These are phyloP conservation scores for Drosophila greeni DNA, from an alignment of 2,888 invertebrate genomes.

Conservation along the genomic window DNA sequence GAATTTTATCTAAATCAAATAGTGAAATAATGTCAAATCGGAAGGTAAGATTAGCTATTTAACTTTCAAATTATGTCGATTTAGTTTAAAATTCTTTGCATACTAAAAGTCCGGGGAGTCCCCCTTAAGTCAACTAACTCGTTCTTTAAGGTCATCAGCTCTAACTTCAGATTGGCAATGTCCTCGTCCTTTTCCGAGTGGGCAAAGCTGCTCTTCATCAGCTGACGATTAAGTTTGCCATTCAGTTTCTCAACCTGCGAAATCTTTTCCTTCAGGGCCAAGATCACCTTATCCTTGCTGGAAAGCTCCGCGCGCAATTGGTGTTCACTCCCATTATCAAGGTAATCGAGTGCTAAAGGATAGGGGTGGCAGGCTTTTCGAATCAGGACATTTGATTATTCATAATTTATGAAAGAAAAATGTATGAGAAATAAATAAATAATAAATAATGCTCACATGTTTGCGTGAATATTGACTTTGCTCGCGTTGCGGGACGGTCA, in stretches of 20 bases:
- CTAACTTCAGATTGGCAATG: neutral
- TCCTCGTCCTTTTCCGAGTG: neutral
- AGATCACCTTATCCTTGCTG: neutral
- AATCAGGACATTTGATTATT: no score
- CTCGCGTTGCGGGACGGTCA: neutral
- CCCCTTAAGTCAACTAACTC: neutral
- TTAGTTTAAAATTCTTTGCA: no score
- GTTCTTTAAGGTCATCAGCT: neutral
- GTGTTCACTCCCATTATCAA: rapidly evolving
- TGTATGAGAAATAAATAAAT: no score
- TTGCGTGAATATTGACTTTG: neutral
- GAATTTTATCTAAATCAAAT: neutral
- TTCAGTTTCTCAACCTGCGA: neutral
- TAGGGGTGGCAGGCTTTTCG: no score
- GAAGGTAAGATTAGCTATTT: no score
- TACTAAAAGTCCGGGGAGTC: no score
- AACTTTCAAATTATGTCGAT: no score
- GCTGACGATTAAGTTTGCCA: neutral
- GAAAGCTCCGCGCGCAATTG: neutral
- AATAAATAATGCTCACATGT: neutral
- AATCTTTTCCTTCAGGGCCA: neutral
- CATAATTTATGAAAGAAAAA: no score
- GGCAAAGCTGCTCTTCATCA: neutral
- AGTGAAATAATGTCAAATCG: no score
- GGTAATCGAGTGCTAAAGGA: neutral